Evolutionary conservation across 2,888 invertebrate genomes (phyloP), one percentile per base, ranked within the genome.

Genomic region (Hoplodrina blanda): DNA sequence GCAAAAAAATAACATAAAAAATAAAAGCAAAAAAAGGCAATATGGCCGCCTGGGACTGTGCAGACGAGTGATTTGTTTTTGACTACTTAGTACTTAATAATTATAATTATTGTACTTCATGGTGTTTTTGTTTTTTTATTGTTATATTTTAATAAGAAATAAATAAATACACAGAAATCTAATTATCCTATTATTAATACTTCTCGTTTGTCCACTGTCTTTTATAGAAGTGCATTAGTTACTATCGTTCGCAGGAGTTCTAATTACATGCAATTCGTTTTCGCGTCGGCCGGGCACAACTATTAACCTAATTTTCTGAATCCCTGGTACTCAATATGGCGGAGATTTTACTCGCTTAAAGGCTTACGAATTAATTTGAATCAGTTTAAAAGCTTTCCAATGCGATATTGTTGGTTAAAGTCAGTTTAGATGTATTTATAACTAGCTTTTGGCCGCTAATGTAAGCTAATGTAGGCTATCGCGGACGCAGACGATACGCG

Each of bases 291-390:
- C 52, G 0, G 52, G 69, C 60, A 59, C 69, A 53, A 66, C 77
- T 74, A 82, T 82, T 83, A 83, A 83, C 80, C 82, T 72, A 75
- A 83, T 83, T 83, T 73, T 72, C 61, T 19, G 65, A 73, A 64
- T 70, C 57, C 69, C 69, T 78, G 69, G 59, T 64, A 63, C 67
- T 73, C 64, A 79, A 82, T 73, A 76, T 65, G 57, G 65, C 61
- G 54, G 41, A 52, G 20, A 60, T 71, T 66, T 56, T 55, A 67
- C 20, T 52, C 66, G 46, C 67, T 77, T 20, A 41, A 54, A 63
- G 50, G 71, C 61, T 71, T 61, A 61, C 64, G 44, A 79, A 80
- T 73, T 78, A 61, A 79, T 82, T 77, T 63, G 52, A 73, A 77
- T 73, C 54, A 69, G 53, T 68, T 76, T 70, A 66, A 70, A 77